These are phyloP conservation scores for Hoplodrina ambigua DNA, from an alignment of 2,888 invertebrate species.

Conservation along the genomic window DNA sequence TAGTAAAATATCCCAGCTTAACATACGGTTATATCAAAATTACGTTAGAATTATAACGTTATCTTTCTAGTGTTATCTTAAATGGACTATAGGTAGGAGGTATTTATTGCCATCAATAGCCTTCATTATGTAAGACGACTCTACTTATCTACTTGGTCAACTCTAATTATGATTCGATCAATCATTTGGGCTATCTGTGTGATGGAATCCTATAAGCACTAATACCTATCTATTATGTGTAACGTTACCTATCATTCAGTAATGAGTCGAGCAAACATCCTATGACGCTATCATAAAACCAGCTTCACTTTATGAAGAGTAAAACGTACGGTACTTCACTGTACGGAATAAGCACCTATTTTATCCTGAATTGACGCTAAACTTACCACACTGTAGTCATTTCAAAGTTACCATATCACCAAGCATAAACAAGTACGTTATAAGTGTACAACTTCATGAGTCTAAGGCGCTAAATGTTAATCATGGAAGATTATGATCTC, in stretches of 20 bases:
- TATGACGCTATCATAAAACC: background rate
- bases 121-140: background rate
- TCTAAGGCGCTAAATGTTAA: constrained; percentile 55
- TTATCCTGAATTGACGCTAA: constrained; percentile 27
- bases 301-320: background rate
- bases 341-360: constrained; percentile 7
- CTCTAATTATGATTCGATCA: constrained; percentile 16
- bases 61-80: no score
- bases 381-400: constrained; percentile 14
- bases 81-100: no score
- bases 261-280: constrained; percentile 1
- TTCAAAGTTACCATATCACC: constrained; percentile 35
- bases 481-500: constrained; percentile 55
- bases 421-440: constrained; percentile 36
- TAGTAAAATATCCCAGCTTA: no score
- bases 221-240: background rate
- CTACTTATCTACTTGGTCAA: constrained; percentile 4
- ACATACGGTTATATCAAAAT: no score
- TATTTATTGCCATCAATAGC: background rate
- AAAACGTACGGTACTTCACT: background rate
- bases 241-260: background rate
- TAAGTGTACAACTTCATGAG: constrained; percentile 33
- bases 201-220: constrained; percentile 14
- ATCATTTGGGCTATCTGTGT: constrained; percentile 9
- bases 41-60: no score